Percentiles rank a stretch among this genome's conserved stretches.
These are phyloP conservation scores for Lamproptera curius DNA, from an alignment of 2,888 invertebrate genomes.

Conservation along the genomic window DNA sequence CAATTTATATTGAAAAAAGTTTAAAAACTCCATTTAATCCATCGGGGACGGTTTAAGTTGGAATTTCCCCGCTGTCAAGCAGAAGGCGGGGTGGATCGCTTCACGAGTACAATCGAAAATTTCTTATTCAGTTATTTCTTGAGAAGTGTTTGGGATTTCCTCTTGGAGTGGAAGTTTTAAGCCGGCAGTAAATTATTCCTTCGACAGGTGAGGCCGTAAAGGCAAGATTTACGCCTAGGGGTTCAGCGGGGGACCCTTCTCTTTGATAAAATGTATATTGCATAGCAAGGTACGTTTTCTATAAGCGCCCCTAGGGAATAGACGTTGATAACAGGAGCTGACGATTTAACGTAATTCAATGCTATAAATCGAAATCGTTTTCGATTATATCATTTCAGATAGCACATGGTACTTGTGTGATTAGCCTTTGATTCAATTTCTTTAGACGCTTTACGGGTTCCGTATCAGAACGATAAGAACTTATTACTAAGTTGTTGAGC, in stretches of 20 bases:
- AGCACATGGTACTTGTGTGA: no score
- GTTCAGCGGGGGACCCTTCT: slow-evolving; percentile 59
- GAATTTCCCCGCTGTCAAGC: slow-evolving; percentile 53
- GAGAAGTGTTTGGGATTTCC: slow-evolving; percentile 75
- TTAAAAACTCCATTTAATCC: slow-evolving; percentile 56
- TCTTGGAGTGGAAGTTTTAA: slow-evolving; percentile 70
- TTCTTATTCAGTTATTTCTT: slow-evolving; percentile 75
- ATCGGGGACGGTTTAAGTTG: slow-evolving; percentile 54
- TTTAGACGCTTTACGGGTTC: no score
- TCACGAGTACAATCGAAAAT: slow-evolving; percentile 58
- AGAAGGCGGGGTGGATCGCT: slow-evolving; percentile 28
- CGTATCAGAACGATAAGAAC: no score
- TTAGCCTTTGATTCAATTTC: no score
- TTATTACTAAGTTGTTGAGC: no score
- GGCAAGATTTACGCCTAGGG: slow-evolving; percentile 74
- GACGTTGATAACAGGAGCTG: slow-evolving; percentile 36
- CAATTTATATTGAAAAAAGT: no score
- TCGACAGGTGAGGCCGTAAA: slow-evolving; percentile 77
- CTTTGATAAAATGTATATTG: slow-evolving; percentile 73
- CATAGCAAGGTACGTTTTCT: slow-evolving; percentile 58
- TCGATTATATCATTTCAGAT: no score
- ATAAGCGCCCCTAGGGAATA: slow-evolving; percentile 63
- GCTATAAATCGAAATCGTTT: slow-evolving; percentile 57
- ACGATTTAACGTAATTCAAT: slow-evolving; percentile 38
- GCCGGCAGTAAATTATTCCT: slow-evolving; percentile 75